A percentile compares a stretch with the other conserved stretches of the same genome.
phyloP scores from a whole-genome alignment of 2,113 vertebrate species.

The Gnathonemus longibarbis region DNA sequence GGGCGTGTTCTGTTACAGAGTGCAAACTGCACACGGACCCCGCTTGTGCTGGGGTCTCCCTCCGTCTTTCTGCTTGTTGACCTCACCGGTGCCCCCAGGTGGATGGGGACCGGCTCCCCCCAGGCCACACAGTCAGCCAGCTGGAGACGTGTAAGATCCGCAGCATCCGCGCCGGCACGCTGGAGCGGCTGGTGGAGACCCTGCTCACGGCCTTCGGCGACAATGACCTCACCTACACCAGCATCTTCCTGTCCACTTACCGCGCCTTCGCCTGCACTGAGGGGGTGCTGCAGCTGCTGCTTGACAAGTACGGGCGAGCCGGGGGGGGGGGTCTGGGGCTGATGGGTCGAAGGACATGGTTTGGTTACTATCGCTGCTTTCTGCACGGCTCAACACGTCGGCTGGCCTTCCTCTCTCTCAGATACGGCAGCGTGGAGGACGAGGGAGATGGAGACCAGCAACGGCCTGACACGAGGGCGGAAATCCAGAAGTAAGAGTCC shows the following conservation, averaged over 20 bases:
- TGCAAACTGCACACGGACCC: slow-evolving; percentile 49
- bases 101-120: slow-evolving; percentile 80
- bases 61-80: slow-evolving; percentile 33
- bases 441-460: slow-evolving; percentile 45
- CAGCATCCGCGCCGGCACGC: slow-evolving; percentile 83
- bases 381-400: not conserved
- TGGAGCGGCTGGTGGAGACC: slow-evolving; percentile 92
- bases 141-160: slow-evolving; percentile 90
- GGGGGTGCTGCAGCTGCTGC: slow-evolving; percentile 76
- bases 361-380: not conserved
- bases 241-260: slow-evolving; percentile 90
- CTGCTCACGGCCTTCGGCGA: slow-evolving; percentile 83
- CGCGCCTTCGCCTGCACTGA: slow-evolving; percentile 77
- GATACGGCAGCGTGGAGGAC: slow-evolving; percentile 70
- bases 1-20: slow-evolving; percentile 57
- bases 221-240: slow-evolving; percentile 91
- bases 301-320: slow-evolving; percentile 65
- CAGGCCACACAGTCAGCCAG: slow-evolving; percentile 85
- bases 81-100: slow-evolving; percentile 32
- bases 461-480: slow-evolving; percentile 56
- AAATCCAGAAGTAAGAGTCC: slow-evolving; percentile 76
- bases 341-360: not conserved
- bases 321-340: no score
- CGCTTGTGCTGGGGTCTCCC: slow-evolving; percentile 14
- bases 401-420: slow-evolving; percentile 36